Percentiles rank a stretch among this genome's conserved stretches.
Evolutionary conservation across 2,113 vertebrate species (phyloP).

Genomic region (Toxotes jaculatrix): DNA sequence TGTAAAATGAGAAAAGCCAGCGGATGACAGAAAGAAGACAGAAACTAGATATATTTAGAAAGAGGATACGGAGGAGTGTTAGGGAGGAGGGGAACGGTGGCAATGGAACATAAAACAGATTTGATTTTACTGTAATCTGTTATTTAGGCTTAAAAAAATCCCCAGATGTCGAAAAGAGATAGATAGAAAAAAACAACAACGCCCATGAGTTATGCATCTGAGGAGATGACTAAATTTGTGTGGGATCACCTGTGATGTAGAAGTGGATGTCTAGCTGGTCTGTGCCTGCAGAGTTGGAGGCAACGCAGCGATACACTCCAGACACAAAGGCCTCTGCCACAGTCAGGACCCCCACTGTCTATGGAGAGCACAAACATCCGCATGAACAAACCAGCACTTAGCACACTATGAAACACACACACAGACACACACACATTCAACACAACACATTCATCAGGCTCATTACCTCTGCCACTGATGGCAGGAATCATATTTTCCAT

Average conservation of each 20-base stretch:
- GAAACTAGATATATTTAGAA: background rate
- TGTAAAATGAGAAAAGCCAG: background rate
- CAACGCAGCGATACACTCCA: conserved; percentile 92
- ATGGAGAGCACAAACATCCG: conserved; percentile 75
- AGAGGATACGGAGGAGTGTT: background rate
- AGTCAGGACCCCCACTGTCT: conserved; percentile 92
- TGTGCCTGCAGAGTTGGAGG: conserved; percentile 90
- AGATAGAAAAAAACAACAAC: background rate
- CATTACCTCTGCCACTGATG: conserved; percentile 62
- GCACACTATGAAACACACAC: conserved; percentile 48
- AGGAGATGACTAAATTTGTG: conserved; percentile 11
- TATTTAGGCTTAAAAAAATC: background rate
- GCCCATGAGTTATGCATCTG: background rate
- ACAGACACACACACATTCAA: conserved; percentile 16
- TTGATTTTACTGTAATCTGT: background rate
- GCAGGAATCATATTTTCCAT: conserved; percentile 64
- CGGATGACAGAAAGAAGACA: background rate
- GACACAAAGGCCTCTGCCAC: conserved; percentile 90
- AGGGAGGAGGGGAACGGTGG: background rate
- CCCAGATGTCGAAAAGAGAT: background rate
- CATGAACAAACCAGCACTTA: conserved; percentile 65
- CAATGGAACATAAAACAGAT: background rate
- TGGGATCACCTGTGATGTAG: conserved; percentile 92
- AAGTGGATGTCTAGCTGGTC: conserved; percentile 89
- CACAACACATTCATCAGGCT: conserved; percentile 13